Evolutionary conservation across 64 coral and sea anemone genomes (phyloP), one percentile per base, ranked within the genome.

Genomic region (Actinia tenebrosa): DNA sequence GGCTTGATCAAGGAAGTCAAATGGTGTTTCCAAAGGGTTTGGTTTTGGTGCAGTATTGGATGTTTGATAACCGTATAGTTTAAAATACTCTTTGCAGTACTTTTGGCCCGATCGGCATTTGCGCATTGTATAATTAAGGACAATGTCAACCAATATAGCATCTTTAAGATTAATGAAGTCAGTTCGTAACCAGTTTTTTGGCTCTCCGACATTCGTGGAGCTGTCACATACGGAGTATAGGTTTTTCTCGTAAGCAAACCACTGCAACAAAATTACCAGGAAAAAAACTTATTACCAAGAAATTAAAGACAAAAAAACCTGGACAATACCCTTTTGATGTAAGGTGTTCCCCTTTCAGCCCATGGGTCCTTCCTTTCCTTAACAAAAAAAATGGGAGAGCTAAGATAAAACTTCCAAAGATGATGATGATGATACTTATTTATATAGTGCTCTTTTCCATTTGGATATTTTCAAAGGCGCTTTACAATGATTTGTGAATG

Each of bases 181-280:
- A 18, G 85, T 87, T 77, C 60, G 58, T 50, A 91, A 52, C 90
- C 90, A 91, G 90, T 87, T 87, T 0, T 1, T 83, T 50, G 90
- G 90, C 60, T 75, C 79, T 23, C 16, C 50, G 1, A 15, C 69
- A 0, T 7, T 82, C 23, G 7, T 5, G 18, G 42, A 44, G 1
- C 43, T 22, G 19, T 91, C 90, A n/a, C 90, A 87, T 3, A 60
- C 90, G 6, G 45, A 15, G n/a, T 82, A 91, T 15, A 61, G 20
- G 15, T 61, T 27, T 4, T 23, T 6, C 2, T 10, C 6, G 6
- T 45, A 44, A 60, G 7, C 9, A 53, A 62, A 64, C 56, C 50
- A 61, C 83, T 59, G 54, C 62, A 62, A 27, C n/a, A 85, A 52
- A 43, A 83, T 45, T 1, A n/a, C 25, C 26, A 80, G 7, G 44